A percentile compares a stretch with the other conserved stretches of the same genome.
phyloP scores from a whole-genome alignment of 2,113 vertebrate species.

The Trematocara macrostoma region DNA sequence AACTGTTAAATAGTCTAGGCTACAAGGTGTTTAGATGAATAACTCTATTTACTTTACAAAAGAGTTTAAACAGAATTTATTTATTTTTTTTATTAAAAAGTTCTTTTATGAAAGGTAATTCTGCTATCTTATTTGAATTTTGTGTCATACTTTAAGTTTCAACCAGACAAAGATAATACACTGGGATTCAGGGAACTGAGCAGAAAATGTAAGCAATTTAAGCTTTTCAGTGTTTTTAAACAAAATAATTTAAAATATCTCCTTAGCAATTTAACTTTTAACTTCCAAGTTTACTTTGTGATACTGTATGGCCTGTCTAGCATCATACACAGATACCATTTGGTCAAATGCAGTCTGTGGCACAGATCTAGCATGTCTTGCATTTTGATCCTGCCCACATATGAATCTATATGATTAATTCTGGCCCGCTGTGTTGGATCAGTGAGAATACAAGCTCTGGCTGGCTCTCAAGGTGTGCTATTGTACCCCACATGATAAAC shows the following conservation, averaged over 20 bases:
- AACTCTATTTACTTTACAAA: neutral
- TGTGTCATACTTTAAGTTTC: neutral
- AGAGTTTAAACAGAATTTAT: neutral
- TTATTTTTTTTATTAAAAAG: neutral
- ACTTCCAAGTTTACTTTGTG: neutral
- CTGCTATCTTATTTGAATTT: neutral
- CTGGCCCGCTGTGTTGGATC: neutral
- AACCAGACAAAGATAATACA: neutral
- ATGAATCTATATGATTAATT: conserved; percentile 25
- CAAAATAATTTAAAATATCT: neutral
- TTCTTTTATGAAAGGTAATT: neutral
- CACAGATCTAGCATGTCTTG: neutral
- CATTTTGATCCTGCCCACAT: conserved; percentile 11
- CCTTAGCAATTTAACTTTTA: neutral
- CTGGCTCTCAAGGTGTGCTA: conserved; percentile 38
- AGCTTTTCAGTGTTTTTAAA: neutral
- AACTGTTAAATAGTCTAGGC: neutral
- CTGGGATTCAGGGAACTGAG: neutral
- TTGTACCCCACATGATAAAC: conserved; percentile 40
- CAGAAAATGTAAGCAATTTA: neutral
- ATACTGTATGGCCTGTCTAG: neutral
- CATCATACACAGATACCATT: neutral
- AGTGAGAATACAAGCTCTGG: conserved; percentile 9
- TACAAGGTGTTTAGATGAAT: neutral
- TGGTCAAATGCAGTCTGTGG: neutral